Percentiles rank a stretch among this genome's conserved stretches.
Conservation (phyloP, 2,797 vertebrate genomes). For the Chiloscyllium punctatum region DNA sequence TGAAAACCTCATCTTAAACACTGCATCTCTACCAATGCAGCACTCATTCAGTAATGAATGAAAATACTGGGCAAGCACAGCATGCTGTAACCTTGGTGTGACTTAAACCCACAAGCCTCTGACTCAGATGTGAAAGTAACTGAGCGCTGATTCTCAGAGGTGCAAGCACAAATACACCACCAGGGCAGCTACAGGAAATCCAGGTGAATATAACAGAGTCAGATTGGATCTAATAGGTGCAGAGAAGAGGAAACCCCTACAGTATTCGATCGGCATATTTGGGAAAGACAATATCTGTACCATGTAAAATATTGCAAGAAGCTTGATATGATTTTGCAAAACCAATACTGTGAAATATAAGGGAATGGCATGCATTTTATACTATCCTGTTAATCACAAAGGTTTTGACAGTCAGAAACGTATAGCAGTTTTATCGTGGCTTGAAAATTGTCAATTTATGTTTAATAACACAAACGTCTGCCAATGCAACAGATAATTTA, state of each 20-base stretch:
- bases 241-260: neutral
- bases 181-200: neutral
- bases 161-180: neutral
- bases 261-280: neutral
- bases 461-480: conserved; percentile 46
- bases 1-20: neutral
- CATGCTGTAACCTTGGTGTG: neutral
- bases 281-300: neutral
- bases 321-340: conserved; percentile 5
- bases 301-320: neutral
- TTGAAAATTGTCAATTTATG: conserved; percentile 36
- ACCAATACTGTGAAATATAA: neutral
- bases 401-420: neutral
- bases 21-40: neutral
- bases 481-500: conserved; percentile 37
- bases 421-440: neutral
- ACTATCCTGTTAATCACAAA: neutral
- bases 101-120: neutral
- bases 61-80: neutral
- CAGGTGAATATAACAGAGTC: neutral
- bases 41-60: neutral
- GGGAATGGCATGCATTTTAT: neutral
- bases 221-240: neutral
- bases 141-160: neutral
- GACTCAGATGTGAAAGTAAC: neutral